phyloP scores from a whole-genome alignment of 2,888 invertebrate species.

The Zele albiditarsus region DNA sequence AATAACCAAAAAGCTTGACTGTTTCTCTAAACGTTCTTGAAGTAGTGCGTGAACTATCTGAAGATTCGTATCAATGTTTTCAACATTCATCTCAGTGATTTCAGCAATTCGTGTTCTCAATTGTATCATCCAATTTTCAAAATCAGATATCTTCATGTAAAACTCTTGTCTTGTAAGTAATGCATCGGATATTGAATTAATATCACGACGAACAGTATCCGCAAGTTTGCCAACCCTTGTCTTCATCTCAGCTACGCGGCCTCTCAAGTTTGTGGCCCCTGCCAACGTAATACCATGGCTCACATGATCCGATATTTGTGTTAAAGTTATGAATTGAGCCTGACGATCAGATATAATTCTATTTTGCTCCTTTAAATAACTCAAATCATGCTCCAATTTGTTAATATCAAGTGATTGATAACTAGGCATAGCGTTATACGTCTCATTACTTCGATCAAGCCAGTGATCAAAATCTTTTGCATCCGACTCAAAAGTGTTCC shows the following conservation, averaged over 20 bases:
- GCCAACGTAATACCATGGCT: constrained; percentile 85
- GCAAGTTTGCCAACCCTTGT: constrained; percentile 83
- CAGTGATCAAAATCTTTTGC: constrained; percentile 85
- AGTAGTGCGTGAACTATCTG: constrained; percentile 86
- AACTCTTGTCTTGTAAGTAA: constrained; percentile 89
- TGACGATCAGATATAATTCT: constrained; percentile 91
- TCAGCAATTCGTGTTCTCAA: constrained; percentile 82
- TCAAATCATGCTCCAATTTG: constrained; percentile 84
- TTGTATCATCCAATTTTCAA: constrained; percentile 86
- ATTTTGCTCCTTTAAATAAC: constrained; percentile 85
- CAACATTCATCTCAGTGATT: constrained; percentile 86
- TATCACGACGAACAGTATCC: constrained; percentile 83
- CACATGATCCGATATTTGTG: constrained; percentile 86
- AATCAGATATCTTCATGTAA: constrained; percentile 84
- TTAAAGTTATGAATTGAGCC: constrained; percentile 85
- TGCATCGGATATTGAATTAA: constrained; percentile 87
- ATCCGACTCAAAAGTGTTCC: constrained; percentile 88
- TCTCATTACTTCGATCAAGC: constrained; percentile 81
- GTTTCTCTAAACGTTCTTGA: constrained; percentile 90
- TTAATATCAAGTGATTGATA: constrained; percentile 82
- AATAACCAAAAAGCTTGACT: constrained; percentile 84
- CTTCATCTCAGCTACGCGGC: constrained; percentile 84
- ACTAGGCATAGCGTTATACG: constrained; percentile 77
- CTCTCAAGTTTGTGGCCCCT: constrained; percentile 82
- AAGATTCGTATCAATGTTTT: constrained; percentile 85